Conservation (phyloP, 1,140 invertebrate species). For the Trichonephila inaurata region DNA sequence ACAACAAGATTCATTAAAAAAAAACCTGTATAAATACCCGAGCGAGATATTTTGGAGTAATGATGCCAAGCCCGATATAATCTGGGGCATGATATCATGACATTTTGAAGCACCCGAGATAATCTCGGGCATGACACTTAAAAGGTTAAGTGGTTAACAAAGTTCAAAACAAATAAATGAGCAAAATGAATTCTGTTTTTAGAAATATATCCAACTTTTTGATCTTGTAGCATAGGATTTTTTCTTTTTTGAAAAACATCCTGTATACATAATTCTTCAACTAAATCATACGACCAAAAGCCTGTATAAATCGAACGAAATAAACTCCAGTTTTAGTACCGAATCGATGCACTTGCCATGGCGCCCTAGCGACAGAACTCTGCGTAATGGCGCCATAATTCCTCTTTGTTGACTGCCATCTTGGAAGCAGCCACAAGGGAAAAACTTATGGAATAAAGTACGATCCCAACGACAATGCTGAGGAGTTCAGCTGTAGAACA, state of each 20-base stretch:
- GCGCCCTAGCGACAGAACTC: constrained; percentile 25
- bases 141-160: too few species aligned
- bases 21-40: too few species aligned
- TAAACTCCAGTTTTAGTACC: constrained; percentile 9
- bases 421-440: neutral
- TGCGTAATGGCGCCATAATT: constrained; percentile 31
- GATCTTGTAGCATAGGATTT: neutral
- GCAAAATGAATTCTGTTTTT: neutral
- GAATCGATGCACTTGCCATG: constrained; percentile 24
- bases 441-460: neutral
- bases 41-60: too few species aligned
- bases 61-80: too few species aligned
- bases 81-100: too few species aligned
- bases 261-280: constrained; percentile 2
- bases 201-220: neutral
- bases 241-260: neutral
- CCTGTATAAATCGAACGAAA: constrained; percentile 41
- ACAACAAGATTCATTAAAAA: too few species aligned
- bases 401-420: constrained; percentile 42
- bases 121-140: too few species aligned
- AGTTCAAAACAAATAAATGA: neutral
- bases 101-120: neutral
- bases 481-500: constrained; percentile 18
- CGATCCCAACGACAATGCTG: neutral
- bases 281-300: neutral